Conservation (phyloP, 2,797 vertebrate genomes). For the Melanogrammus aeglefinus region DNA sequence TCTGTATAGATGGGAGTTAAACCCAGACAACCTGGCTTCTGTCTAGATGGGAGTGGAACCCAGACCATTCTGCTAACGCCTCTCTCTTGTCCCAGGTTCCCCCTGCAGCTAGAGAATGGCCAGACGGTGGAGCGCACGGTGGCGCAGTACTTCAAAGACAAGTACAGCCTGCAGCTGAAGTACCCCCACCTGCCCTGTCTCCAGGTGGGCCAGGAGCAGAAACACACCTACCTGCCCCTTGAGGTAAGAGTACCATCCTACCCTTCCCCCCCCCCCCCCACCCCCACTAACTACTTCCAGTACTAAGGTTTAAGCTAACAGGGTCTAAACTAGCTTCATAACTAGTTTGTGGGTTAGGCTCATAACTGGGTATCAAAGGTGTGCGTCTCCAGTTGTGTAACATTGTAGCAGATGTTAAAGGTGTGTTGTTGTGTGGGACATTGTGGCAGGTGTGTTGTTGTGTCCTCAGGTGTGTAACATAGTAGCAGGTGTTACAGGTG, state of each 20-base stretch:
- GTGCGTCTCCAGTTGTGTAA: too few species aligned
- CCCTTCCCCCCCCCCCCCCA: neutral
- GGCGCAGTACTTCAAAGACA: conserved; percentile 98
- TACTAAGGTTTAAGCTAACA: neutral
- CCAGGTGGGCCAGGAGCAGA: conserved; percentile 99
- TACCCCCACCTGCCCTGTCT: conserved; percentile 98
- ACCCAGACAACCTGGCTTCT: neutral
- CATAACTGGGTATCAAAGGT: neutral
- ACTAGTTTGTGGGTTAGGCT: too few species aligned
- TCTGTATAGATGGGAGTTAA: neutral
- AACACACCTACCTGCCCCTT: conserved; percentile 98
- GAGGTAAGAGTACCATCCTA: conserved; percentile 79
- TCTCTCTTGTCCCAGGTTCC: conserved; percentile 77
- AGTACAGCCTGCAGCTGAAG: conserved; percentile 97
- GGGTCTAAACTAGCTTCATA: too few species aligned
- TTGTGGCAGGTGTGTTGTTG: conserved; percentile 81
- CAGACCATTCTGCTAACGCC: neutral
- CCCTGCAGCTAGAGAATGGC: conserved; percentile 95
- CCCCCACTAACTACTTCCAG: neutral
- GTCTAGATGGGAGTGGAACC: neutral
- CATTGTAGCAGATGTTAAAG: neutral
- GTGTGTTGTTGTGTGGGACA: conserved; percentile 62
- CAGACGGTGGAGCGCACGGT: conserved; percentile 98
- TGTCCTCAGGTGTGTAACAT: conserved; percentile 80
- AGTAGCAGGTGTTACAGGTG: too few species aligned